A percentile compares a stretch with the other conserved stretches of the same genome.
Conservation (phyloP, 2,888 invertebrate genomes). For the Epistrophe eligans region DNA sequence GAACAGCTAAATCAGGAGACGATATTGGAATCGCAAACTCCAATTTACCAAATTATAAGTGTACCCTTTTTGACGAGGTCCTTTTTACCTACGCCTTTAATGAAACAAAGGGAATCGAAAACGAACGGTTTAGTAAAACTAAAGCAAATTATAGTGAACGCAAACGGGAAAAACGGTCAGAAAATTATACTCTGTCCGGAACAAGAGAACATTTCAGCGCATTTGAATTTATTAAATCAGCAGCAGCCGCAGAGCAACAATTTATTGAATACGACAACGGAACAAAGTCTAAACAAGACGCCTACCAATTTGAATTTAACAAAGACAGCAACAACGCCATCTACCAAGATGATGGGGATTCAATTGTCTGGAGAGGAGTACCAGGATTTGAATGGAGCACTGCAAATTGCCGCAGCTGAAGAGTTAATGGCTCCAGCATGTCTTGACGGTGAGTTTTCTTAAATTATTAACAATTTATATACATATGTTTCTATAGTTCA, state of each 20-base stretch:
- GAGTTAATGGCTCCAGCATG: slow-evolving; percentile 64
- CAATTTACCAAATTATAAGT: slow-evolving; percentile 66
- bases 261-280: slow-evolving; percentile 58
- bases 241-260: slow-evolving; percentile 47
- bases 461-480: too few relatives aligned
- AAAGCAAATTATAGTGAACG: slow-evolving; percentile 55
- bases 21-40: slow-evolving; percentile 28
- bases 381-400: slow-evolving; percentile 73
- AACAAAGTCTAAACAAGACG: slow-evolving; percentile 42
- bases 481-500: too few relatives aligned
- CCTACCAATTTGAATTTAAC: slow-evolving; percentile 60
- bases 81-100: slow-evolving; percentile 39
- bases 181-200: slow-evolving; percentile 27
- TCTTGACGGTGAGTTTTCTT: slow-evolving; percentile 64
- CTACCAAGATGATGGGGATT: slow-evolving; percentile 60
- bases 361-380: slow-evolving; percentile 69
- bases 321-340: slow-evolving; percentile 60
- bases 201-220: slow-evolving; percentile 59
- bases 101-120: slow-evolving; percentile 45
- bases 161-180: slow-evolving; percentile 55
- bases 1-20: slow-evolving; percentile 51
- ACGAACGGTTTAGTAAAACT: slow-evolving; percentile 59
- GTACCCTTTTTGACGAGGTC: slow-evolving; percentile 74
- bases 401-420: slow-evolving; percentile 74
- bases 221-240: slow-evolving; percentile 61